phyloP scores from a whole-genome alignment of 2,113 vertebrate genomes.

The Heliornis fulica region DNA sequence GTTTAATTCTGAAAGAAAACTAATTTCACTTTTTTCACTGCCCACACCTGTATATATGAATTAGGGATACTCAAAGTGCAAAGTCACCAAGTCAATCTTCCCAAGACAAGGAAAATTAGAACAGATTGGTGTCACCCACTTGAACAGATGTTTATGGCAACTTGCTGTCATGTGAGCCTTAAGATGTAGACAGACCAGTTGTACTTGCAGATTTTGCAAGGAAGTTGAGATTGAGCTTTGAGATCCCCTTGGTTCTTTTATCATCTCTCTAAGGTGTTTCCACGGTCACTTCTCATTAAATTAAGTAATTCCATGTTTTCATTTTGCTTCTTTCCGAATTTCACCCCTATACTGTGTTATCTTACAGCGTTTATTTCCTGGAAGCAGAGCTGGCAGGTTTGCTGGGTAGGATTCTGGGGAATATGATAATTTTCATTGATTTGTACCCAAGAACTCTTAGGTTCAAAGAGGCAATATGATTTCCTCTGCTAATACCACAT shows the following conservation, averaged over 20 bases:
- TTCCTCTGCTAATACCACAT: conserved; percentile 23
- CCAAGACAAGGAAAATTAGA: neutral
- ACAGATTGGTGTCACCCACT: neutral
- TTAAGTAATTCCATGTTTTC: neutral
- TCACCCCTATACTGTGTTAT: neutral
- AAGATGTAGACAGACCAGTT: neutral
- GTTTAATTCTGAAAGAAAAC: neutral
- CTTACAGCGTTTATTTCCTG: neutral
- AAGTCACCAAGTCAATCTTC: neutral
- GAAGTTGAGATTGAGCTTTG: neutral
- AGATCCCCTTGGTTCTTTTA: neutral
- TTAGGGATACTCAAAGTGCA: neutral
- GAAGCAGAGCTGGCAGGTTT: neutral
- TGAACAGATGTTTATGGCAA: neutral
- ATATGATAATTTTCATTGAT: neutral
- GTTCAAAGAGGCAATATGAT: conserved; percentile 27
- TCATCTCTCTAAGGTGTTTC: neutral
- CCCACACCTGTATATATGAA: neutral
- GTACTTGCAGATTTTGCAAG: neutral
- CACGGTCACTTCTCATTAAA: neutral
- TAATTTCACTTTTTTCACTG: neutral
- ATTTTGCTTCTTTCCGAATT: neutral
- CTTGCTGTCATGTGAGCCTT: neutral
- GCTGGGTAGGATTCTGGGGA: neutral
- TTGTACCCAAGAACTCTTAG: neutral